Base-by-base conservation (phyloP, 2,888 invertebrate species). In the Empis stercorea region DNA sequence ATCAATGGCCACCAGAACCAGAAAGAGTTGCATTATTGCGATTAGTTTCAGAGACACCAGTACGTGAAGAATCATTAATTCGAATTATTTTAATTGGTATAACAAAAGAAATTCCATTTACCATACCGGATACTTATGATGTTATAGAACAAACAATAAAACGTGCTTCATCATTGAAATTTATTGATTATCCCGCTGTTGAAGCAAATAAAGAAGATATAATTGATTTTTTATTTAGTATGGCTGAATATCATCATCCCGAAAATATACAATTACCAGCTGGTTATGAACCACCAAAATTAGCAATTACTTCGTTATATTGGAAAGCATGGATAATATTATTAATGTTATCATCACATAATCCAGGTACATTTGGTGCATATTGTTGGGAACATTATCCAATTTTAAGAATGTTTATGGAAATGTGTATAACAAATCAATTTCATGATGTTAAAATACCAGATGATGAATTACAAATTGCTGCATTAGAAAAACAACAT, bases 261-360 rank as follows among this genome's bases (percentile, higher is more conserved):
- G 94, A 94, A 57, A 92, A 91, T 61, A 92, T 94, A 57, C 80
- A 81, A 5, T 72, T 95, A 49, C 95, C 96, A 0, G 66, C 78
- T 13, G 89, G 87, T 72, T 89, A 72, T 64, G 74, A 71, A 34
- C 84, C 94, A 0, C 95, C 95, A 0, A 81, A 82, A 55, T 71
- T 96, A 59, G 94, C 92, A 2, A 92, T 96, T 59, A 82, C 88
- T n/a, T 82, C 83, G 49, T 73, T 87, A 47, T 96, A 94, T 69
- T 96, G 96, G 96, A 93, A 93, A 69, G 85, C 86, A 16, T 95
- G 95, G 94, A 73, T 80, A 36, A 81, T 91, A 60, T 72, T 96
- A 55, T 70, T 92, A 38, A 85, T 94, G 70, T 71, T 96, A 53
- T 84, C 88, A 14, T 92, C 95, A 0, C 94, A 94, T 70, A 96